Conservation (phyloP, 2,113 vertebrate genomes). For the Phoenicopterus ruber region DNA sequence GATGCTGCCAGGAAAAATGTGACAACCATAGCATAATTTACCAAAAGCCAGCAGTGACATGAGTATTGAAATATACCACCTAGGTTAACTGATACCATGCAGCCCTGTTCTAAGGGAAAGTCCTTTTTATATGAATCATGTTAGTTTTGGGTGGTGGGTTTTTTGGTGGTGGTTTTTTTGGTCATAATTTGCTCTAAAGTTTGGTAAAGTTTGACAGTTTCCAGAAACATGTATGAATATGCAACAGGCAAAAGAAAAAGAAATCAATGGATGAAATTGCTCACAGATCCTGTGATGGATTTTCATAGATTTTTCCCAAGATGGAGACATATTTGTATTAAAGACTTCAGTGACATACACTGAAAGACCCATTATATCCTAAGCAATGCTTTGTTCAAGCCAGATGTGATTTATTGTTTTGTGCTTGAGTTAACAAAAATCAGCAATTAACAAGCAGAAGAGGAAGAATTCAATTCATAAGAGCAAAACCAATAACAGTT, state of each 20-base stretch:
- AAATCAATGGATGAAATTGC: not conserved
- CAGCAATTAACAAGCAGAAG: not conserved
- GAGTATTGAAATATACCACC: not conserved
- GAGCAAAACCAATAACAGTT: not conserved
- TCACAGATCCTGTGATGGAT: not conserved
- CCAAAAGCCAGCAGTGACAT: not conserved
- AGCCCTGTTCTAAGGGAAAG: not conserved
- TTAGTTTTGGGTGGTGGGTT: not conserved
- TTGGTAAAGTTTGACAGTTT: not conserved
- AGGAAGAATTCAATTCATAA: not conserved
- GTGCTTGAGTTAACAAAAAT: not conserved
- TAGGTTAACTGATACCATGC: not conserved
- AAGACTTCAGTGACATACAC: not conserved
- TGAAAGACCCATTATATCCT: not conserved
- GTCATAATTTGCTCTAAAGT: not conserved
- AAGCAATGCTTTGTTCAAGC: not conserved
- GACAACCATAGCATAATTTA: not conserved
- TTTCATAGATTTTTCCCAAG: constrained; percentile 3
- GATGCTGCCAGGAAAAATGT: constrained; percentile 44
- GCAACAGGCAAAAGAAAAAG: not conserved
- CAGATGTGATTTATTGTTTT: not conserved
- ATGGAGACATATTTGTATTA: not conserved
- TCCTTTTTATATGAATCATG: not conserved
- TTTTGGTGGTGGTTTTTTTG: no score
- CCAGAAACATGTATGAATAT: not conserved